phyloP scores from a whole-genome alignment of 2,797 vertebrate species.

The Hapalemur alaotrensis region DNA sequence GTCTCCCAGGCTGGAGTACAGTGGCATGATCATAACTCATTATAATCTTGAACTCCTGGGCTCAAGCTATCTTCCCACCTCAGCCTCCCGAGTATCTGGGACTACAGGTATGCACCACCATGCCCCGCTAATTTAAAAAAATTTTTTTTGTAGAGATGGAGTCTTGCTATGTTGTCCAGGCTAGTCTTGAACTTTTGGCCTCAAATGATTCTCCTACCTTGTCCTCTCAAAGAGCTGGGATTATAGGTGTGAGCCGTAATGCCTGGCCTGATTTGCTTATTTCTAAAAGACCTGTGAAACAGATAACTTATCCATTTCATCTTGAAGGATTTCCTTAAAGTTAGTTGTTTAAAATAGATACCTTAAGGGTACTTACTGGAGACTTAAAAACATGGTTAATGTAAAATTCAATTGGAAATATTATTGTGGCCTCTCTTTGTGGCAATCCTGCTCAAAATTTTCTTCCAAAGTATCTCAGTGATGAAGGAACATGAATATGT shows the following conservation, averaged over 20 bases:
- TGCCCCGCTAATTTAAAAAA: background rate
- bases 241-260: background rate
- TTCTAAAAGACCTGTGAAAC: conserved; percentile 33
- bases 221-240: background rate
- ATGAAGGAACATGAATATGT: background rate
- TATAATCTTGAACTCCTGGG: background rate
- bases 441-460: background rate
- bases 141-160: background rate
- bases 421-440: background rate
- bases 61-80: background rate
- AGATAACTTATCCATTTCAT: conserved; percentile 17
- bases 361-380: background rate
- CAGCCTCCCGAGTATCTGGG: background rate
- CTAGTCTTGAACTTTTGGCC: background rate
- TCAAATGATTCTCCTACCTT: background rate
- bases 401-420: conserved; percentile 16
- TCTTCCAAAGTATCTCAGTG: background rate
- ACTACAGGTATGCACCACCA: background rate
- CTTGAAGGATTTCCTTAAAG: background rate
- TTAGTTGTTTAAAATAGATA: background rate
- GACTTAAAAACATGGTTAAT: background rate
- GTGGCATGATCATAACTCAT: background rate
- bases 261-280: background rate
- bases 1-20: background rate
- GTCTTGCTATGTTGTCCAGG: background rate